These are phyloP conservation scores for Spialia ferax DNA, from an alignment of 2,888 invertebrate genomes.

Conservation along the genomic window DNA sequence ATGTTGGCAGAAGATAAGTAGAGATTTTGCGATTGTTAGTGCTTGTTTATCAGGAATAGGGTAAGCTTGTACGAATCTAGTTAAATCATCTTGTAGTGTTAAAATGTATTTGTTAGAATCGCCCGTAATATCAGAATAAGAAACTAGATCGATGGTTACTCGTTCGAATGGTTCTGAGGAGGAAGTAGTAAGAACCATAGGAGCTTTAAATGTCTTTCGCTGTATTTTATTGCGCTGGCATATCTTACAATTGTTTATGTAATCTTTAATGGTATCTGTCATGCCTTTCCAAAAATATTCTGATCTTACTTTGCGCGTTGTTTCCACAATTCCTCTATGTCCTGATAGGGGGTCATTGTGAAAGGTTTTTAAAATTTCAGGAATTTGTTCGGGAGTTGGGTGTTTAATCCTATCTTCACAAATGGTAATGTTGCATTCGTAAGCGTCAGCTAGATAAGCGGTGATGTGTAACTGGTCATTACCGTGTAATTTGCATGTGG, in stretches of 20 bases:
- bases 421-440: slow-evolving; percentile 50
- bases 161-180: slow-evolving; percentile 53
- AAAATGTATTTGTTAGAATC: slow-evolving; percentile 53
- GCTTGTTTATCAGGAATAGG: slow-evolving; percentile 56
- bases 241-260: slow-evolving; percentile 48
- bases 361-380: slow-evolving; percentile 51
- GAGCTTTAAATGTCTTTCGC: slow-evolving; percentile 52
- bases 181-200: slow-evolving; percentile 55
- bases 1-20: slow-evolving; percentile 54
- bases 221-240: slow-evolving; percentile 55
- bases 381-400: slow-evolving; percentile 50
- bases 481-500: slow-evolving; percentile 46
- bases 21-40: slow-evolving; percentile 40
- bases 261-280: slow-evolving; percentile 52
- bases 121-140: slow-evolving; percentile 54
- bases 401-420: slow-evolving; percentile 49
- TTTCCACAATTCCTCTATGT: slow-evolving; percentile 54
- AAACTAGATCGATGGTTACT: slow-evolving; percentile 55
- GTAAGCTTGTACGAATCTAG: slow-evolving; percentile 55
- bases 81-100: slow-evolving; percentile 55
- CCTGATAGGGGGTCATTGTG: slow-evolving; percentile 54
- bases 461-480: slow-evolving; percentile 51
- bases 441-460: slow-evolving; percentile 51
- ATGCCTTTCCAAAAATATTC: slow-evolving; percentile 57
- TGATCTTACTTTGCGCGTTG: slow-evolving; percentile 51